Conservation (phyloP, 2,113 vertebrate species). For the Dunckerocampus dactyliophorus region DNA sequence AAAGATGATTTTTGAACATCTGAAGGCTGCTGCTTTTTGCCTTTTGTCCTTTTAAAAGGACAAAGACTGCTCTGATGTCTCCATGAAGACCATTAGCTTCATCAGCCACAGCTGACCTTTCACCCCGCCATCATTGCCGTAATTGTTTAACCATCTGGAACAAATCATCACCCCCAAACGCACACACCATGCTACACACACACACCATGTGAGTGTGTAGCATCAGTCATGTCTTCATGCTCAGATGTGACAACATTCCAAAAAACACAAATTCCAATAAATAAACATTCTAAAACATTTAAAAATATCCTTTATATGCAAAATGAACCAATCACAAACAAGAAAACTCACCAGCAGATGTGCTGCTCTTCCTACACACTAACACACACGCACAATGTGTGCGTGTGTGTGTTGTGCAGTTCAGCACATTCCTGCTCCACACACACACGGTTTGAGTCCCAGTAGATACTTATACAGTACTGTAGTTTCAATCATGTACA, state of each 20-base stretch:
- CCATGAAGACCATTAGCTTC: constrained; percentile 35
- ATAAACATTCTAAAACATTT: too few species aligned
- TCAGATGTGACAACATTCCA: too few species aligned
- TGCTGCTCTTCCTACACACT: background rate
- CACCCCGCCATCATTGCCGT: constrained; percentile 21
- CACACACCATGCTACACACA: background rate
- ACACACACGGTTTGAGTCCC: background rate
- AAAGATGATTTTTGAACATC: background rate
- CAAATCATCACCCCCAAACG: constrained; percentile 4
- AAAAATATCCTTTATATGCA: background rate
- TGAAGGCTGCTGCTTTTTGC: background rate
- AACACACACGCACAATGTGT: constrained; percentile 1
- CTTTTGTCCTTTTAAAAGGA: background rate
- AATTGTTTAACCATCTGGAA: constrained; percentile 35
- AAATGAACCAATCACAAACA: background rate
- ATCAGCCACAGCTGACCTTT: constrained; percentile 34
- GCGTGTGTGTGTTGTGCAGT: constrained; percentile 12
- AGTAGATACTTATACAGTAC: too few species aligned
- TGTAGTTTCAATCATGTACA: too few species aligned
- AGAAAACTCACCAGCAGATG: background rate
- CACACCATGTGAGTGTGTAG: background rate
- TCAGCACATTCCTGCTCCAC: constrained; percentile 44
- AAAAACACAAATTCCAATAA: too few species aligned
- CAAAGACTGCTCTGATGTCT: background rate
- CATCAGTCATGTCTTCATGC: too few species aligned